Base-by-base conservation (phyloP, 2,888 invertebrate species). In the Drosophila ustulata region DNA sequence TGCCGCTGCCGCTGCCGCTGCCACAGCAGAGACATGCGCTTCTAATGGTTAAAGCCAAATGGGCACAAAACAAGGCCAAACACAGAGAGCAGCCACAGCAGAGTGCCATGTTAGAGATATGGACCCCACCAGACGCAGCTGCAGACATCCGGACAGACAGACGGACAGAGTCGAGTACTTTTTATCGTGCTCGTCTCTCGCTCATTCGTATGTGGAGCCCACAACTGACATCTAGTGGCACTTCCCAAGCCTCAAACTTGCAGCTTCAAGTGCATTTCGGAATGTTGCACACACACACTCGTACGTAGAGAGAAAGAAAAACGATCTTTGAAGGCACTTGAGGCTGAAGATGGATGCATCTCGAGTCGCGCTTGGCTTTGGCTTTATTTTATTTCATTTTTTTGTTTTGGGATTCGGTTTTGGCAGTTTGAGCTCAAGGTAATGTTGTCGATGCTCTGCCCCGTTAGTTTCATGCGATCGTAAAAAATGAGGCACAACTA, bases 401-500 rank as follows among this genome's bases (percentile, higher is more conserved):
- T 26, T 23, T 23, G 25, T 57, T 58, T 32, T 41, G 32, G 18
- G 30, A 2, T 32, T 11, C 5, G 11, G n/a, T 69, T 81, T 88
- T 81, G 89, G 88, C 87, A 84, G 81, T 88, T 88, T 81, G 76
- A 62, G 89, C 89, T 83, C 87, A 84, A 84, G 84, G 84, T 88
- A 86, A 86, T 80, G 88, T 77, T 80, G 88, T 77, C 69, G 58
- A 65, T 77, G 67, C 37, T 37, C n/a, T n/a, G 37, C 37, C 11
- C 63, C 65, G 43, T 61, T 61, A 58, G 46, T 66, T 61, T 77
- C 39, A 52, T 51, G 70, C 63, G 45, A 55, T 55, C 30, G 30
- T 51, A 58, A 74, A 71, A 73, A 73, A 65, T 65, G 59, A 78
- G 56, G 41, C 50, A 30, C 53, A 49, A 62, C 59, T 47, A 45